Conservation (phyloP, 2,888 invertebrate species). For the Lagria hirta region DNA sequence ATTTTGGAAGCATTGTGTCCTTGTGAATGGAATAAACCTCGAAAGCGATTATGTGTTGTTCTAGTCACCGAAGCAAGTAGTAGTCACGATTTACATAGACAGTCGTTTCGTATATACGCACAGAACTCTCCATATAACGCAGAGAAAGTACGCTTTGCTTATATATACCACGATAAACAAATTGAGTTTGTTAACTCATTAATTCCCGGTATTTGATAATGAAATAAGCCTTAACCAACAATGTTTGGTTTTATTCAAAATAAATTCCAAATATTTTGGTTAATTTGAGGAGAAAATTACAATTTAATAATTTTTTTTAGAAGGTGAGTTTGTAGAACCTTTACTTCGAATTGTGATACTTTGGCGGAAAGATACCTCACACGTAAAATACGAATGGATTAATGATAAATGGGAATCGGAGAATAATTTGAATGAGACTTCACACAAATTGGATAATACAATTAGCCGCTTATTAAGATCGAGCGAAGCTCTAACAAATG, state of each 20-base stretch:
- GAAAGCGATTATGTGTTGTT: conserved; percentile 76
- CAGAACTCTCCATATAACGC: conserved; percentile 65
- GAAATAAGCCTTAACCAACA: background rate
- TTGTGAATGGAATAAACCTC: conserved; percentile 77
- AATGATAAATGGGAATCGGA: conserved; percentile 68
- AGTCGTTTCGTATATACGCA: conserved; percentile 71
- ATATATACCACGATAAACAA: conserved; percentile 84
- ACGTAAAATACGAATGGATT: conserved; percentile 90
- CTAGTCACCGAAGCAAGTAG: conserved; percentile 70
- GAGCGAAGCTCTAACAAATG: conserved; percentile 74
- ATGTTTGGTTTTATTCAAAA: conserved; percentile 6
- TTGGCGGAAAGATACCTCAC: conserved; percentile 85
- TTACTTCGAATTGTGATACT: conserved; percentile 81
- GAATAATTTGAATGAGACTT: conserved; percentile 67
- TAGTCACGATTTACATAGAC: conserved; percentile 63
- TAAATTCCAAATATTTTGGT: background rate
- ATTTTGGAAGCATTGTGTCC: conserved; percentile 85
- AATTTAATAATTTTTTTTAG: conserved; percentile 47
- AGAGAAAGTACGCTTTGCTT: conserved; percentile 80
- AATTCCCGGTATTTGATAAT: conserved; percentile 60
- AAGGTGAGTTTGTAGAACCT: conserved; percentile 64
- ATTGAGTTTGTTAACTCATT: conserved; percentile 78
- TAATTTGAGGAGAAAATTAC: background rate
- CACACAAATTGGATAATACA: conserved; percentile 69
- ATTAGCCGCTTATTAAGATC: conserved; percentile 71